Base-by-base conservation (phyloP, 2,888 invertebrate genomes). In the Lasiommata megera region DNA sequence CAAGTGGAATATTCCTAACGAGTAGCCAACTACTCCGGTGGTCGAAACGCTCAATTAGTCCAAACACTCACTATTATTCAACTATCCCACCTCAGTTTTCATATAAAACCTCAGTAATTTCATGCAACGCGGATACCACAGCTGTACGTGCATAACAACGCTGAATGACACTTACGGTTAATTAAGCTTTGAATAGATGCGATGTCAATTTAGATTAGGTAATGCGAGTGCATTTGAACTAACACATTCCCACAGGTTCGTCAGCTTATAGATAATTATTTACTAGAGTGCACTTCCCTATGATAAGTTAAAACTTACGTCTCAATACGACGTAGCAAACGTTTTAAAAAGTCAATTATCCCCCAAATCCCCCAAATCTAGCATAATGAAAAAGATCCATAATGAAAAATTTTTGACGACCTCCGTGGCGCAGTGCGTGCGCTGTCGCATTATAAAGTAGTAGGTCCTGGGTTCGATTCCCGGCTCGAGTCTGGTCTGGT, bases 41-140 rank as follows among this genome's bases (percentile, higher is more conserved):
- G 76, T 72, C 80, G 79, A 83, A 86, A 83, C 79, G 80, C 82
- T 82, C 84, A 87, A 86, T 87, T 85, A 87, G 80, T 78, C 78
- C 79, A 77, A 78, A 71, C 62, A 70, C 75, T 58, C 59, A 28
- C 61, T 63, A 62, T 72, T 77, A 43, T 43, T 43, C 73, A 74
- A 77, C 77, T 74, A 75, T 75, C 71, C 67, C 68, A 72, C 72
- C 73, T 70, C 75, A 65, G 67, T 72, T 70, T 74, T 75, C 68
- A 76, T 74, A 72, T 76, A 77, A 78, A 80, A 79, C 75, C 68
- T 66, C 68, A 71, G 67, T 71, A 69, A 76, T 78, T 75, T 74
- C 67, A 72, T 67, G 74, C 70, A 70, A 65, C 65, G 64, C 65
- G 61, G 61, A 63, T 62, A 64, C 54, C 64, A 62, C 60, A 60